Conservation (phyloP, 2,797 vertebrate species). For the Platalea minor region DNA sequence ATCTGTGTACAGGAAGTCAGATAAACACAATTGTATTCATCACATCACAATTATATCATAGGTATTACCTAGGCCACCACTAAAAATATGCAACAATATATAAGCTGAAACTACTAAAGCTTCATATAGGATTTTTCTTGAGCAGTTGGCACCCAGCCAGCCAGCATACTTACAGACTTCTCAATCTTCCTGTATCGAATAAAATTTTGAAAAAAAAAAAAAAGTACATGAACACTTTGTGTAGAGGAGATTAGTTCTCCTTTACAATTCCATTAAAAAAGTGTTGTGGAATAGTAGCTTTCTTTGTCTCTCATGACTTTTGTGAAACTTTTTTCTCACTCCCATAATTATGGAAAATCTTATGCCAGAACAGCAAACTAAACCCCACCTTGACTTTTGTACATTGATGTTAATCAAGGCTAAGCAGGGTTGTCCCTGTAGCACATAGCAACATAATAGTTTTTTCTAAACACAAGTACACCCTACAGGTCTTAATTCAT, state of each 20-base stretch:
- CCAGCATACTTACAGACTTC: background rate
- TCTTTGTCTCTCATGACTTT: background rate
- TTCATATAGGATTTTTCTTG: background rate
- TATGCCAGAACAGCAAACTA: background rate
- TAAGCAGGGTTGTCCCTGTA: conserved; percentile 17
- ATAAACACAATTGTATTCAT: background rate
- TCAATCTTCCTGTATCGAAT: background rate
- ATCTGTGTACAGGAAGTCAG: background rate
- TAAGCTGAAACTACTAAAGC: background rate
- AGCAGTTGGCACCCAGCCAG: background rate
- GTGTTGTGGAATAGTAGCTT: background rate
- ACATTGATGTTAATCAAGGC: background rate
- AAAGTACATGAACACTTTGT: background rate
- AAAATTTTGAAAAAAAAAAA: background rate
- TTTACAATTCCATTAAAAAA: background rate
- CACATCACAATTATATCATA: background rate
- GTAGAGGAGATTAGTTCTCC: background rate
- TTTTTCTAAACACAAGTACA: conserved; percentile 27
- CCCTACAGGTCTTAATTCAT: background rate
- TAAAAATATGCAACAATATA: background rate
- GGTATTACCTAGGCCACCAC: background rate
- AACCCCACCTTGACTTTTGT: conserved; percentile 14
- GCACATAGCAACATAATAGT: conserved; percentile 27
- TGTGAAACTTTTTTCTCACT: background rate
- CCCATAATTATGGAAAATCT: conserved; percentile 45